These are phyloP conservation scores for Blastobasis lacticolella DNA, from an alignment of 2,888 invertebrate species.

Conservation along the genomic window DNA sequence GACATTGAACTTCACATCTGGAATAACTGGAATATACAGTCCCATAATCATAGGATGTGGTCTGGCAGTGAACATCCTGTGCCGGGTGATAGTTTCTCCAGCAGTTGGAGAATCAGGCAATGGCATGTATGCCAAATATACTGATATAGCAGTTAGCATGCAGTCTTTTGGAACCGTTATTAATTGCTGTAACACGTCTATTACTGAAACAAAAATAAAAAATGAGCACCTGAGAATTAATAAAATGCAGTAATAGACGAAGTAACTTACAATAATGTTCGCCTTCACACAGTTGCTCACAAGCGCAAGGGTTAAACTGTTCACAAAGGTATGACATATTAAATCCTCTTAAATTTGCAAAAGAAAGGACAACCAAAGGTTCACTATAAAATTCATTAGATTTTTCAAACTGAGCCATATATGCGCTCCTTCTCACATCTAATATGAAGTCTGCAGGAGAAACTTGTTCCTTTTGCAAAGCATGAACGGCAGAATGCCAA, in stretches of 20 bases:
- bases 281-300: slow-evolving; percentile 42
- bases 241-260: neutral
- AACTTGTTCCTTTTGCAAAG: slow-evolving; percentile 45
- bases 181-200: slow-evolving; percentile 45
- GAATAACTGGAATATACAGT: slow-evolving; percentile 51
- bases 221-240: neutral
- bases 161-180: slow-evolving; percentile 48
- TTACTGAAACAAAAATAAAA: slow-evolving; percentile 38
- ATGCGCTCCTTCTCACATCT: slow-evolving; percentile 25
- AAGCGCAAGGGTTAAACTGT: slow-evolving; percentile 34
- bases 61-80: slow-evolving; percentile 9
- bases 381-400: slow-evolving; percentile 44
- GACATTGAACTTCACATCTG: slow-evolving; percentile 49
- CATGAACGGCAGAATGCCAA: slow-evolving; percentile 49
- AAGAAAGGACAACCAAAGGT: slow-evolving; percentile 48
- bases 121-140: slow-evolving; percentile 47
- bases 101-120: slow-evolving; percentile 37
- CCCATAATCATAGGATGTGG: slow-evolving; percentile 45
- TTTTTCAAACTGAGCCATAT: slow-evolving; percentile 34
- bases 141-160: slow-evolving; percentile 44
- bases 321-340: slow-evolving; percentile 34
- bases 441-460: slow-evolving; percentile 47
- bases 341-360: slow-evolving; percentile 42
- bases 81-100: slow-evolving; percentile 28
- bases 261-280: slow-evolving; percentile 58